These are phyloP conservation scores for Merodon equestris DNA, from an alignment of 2,888 invertebrate species.

Conservation along the genomic window DNA sequence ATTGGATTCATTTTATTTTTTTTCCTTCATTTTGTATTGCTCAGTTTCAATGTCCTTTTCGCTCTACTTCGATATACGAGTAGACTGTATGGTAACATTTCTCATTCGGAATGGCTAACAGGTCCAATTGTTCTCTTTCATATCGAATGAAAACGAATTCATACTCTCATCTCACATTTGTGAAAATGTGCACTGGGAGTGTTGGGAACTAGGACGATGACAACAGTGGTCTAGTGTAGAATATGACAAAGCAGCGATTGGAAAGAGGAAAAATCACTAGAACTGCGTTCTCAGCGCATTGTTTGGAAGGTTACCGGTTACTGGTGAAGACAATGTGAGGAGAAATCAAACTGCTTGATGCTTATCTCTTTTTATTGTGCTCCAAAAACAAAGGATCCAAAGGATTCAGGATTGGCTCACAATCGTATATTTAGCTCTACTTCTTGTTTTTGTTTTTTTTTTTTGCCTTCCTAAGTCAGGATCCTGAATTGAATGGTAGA, in stretches of 20 bases:
- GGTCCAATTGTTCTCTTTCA: slow-evolving; percentile 65
- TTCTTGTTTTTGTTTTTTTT: slow-evolving; percentile 6
- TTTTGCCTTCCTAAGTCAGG: slow-evolving; percentile 4
- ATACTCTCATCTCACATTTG: slow-evolving; percentile 38
- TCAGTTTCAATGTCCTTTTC: slow-evolving; percentile 9
- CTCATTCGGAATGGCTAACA: slow-evolving; percentile 62
- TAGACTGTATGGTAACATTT: slow-evolving; percentile 48
- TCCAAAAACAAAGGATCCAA: slow-evolving; percentile 60
- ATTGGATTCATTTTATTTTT: slow-evolving; percentile 16
- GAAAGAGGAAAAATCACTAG: background rate
- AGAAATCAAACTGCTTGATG: slow-evolving; percentile 61
- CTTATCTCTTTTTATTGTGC: slow-evolving; percentile 64
- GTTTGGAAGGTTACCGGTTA: slow-evolving; percentile 51
- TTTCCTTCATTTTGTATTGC: too few relatives aligned
- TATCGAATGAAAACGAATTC: slow-evolving; percentile 64
- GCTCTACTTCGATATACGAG: slow-evolving; percentile 46
- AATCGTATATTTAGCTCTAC: slow-evolving; percentile 55
- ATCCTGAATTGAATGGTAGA: slow-evolving; percentile 45
- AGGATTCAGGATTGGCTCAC: slow-evolving; percentile 42
- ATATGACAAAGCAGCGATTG: slow-evolving; percentile 1
- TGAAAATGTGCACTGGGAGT: background rate
- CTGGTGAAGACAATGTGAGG: slow-evolving; percentile 19
- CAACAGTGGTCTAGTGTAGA: too few relatives aligned
- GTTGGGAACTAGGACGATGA: too few relatives aligned
- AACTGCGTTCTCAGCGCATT: slow-evolving; percentile 53